These are phyloP conservation scores for Charina bottae DNA, from an alignment of 2,113 vertebrate species.

Conservation along the genomic window DNA sequence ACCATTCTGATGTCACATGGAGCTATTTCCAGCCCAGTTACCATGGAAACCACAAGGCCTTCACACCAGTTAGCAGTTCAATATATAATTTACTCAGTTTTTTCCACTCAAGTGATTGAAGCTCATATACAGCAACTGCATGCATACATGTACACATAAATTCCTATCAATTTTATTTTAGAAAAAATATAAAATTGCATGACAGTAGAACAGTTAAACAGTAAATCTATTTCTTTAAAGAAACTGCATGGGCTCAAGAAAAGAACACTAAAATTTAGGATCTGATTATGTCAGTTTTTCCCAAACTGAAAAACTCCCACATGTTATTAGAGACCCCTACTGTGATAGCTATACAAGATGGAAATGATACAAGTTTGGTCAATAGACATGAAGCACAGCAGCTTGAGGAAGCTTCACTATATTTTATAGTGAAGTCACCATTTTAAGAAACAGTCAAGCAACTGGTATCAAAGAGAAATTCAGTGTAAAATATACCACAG, in stretches of 20 bases:
- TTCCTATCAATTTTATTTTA: slow-evolving; percentile 37
- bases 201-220: slow-evolving; percentile 28
- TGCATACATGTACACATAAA: slow-evolving; percentile 43
- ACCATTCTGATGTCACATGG: slow-evolving; percentile 73
- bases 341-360: background rate
- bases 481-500: background rate
- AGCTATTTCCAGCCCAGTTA: slow-evolving; percentile 82
- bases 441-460: background rate
- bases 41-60: slow-evolving; percentile 85
- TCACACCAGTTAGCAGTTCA: slow-evolving; percentile 82
- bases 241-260: slow-evolving; percentile 35
- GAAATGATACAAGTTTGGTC: background rate
- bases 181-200: slow-evolving; percentile 30
- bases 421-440: background rate
- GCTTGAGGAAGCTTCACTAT: slow-evolving; percentile 28
- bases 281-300: background rate
- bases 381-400: background rate
- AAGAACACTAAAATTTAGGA: background rate
- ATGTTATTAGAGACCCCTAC: background rate
- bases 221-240: slow-evolving; percentile 45
- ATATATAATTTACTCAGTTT: slow-evolving; percentile 85
- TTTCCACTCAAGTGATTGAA: slow-evolving; percentile 74
- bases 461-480: background rate
- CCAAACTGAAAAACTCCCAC: background rate
- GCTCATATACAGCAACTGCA: slow-evolving; percentile 67